Evolutionary conservation across 2,888 invertebrate species (phyloP), one percentile per base, ranked within the genome.

Genomic region (Philereme transversata): DNA sequence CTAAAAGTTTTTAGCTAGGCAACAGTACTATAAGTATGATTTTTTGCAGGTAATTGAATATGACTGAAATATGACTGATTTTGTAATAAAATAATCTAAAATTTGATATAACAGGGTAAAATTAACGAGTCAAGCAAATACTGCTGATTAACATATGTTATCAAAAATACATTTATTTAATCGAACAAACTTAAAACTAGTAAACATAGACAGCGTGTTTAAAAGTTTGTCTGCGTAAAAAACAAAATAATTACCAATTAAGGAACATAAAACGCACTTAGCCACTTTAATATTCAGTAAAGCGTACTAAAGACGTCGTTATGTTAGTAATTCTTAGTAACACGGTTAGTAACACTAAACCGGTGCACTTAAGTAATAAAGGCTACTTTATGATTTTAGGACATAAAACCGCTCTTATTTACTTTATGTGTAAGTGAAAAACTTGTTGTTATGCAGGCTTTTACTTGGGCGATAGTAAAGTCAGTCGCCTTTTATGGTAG

Each of bases 351-450:
- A 70, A 73, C 74, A 66, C 68, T 69, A 71, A 71, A 77, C 61
- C 60, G 47, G 54, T 72, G 75, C 76, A 73, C 76, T 77, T 76
- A 74, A 68, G 69, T 68, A 67, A 69, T 73, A 71, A 78, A 76
- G 68, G 72, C 57, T 57, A 58, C 64, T 75, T 79, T 75, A 77
- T 72, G 73, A 72, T 76, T 74, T 68, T 60, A 64, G 60, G 60
- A 68, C 69, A 68, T 79, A 74, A 77, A 78, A 58, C 61, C 64
- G 65, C 61, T 67, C 65, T 69, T 67, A 60, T 63, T 61, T 68
- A 69, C 64, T 71, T 66, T 74, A 58, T 68, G 54, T 60, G 68
- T 67, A 65, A 67, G 73, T 68, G 69, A 67, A 64, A 69, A 68
- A 75, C 70, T 75, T 78, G 74, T 76, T 78, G 75, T 71, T 72